phyloP scores from a whole-genome alignment of 1,140 invertebrate species.

The Pseudomyrmex flavicornis region DNA sequence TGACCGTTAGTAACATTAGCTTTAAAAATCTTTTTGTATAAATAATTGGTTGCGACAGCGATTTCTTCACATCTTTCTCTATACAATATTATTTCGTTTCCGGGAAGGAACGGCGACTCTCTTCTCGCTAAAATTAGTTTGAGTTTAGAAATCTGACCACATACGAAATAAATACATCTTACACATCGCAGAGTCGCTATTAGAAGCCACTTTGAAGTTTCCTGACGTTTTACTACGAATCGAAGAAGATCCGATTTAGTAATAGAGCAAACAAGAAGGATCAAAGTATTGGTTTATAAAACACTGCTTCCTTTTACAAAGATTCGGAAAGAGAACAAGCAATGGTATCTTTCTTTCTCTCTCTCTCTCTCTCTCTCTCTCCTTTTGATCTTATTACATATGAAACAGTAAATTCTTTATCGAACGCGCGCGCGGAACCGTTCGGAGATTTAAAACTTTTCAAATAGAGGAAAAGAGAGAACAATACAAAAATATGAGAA shows the following conservation, averaged over 20 bases:
- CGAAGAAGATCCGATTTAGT: slow-evolving; percentile 22
- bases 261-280: slow-evolving; percentile 13
- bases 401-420: background rate
- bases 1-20: slow-evolving; percentile 25
- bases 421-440: too few species aligned
- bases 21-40: background rate
- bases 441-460: background rate
- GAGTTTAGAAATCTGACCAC: background rate
- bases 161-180: slow-evolving; percentile 1
- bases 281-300: background rate
- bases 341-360: background rate
- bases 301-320: background rate
- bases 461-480: background rate
- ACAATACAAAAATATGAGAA: background rate
- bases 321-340: slow-evolving; percentile 4
- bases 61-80: background rate
- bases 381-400: background rate
- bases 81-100: slow-evolving; percentile 1
- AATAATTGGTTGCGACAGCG: background rate
- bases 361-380: background rate
- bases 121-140: slow-evolving; percentile 10
- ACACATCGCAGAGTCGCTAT: background rate
- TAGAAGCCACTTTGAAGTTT: background rate
- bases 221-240: background rate
- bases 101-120: background rate